Base-by-base conservation (phyloP, 2,113 vertebrate species). In the Porphyrio hochstetteri region DNA sequence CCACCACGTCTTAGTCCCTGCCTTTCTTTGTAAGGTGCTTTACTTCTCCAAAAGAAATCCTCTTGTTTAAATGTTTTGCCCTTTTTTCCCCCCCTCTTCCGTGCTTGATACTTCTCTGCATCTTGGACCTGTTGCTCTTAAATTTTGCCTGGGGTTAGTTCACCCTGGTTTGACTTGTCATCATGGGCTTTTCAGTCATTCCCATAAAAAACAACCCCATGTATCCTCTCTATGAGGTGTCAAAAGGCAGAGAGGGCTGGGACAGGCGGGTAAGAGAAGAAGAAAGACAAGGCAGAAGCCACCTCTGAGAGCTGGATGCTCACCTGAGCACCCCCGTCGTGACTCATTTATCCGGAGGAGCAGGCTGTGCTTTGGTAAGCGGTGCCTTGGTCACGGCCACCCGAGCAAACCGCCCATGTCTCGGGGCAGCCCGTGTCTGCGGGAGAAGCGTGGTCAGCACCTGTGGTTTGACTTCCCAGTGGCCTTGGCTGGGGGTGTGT, bases 341-440 rank as follows among this genome's bases (percentile, higher is more conserved):
- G 25, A 36, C 9, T 24, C 1, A 5, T 27, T 13, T 16, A 11
- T 12, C 3, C 4, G n/a, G 53, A 31, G 24, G 24, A 3, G 28
- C 60, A 33, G 28, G 24, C 16, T 4, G 40, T 7, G n/a, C 3
- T 36, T 69, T 33, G 69, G 36, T 1, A 3, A 36, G 11, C 0
- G 2, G 20, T 60, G 42, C 59, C 35, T 27, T 8, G 33, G 18
- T 33, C 44, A 4, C 1, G 0, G 36, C 6, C 25, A 11, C 28
- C 42, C 0, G 3, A 70, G 57, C 52, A 20, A 38, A 9, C 16
- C 31, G 40, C 40, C 23, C 11, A 5, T 8, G 27, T 17, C 40
- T 27, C 0, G 0, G 38, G 36, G 48, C 11, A 48, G 40, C 35
- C 50, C 0, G 0, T 4, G 21, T 11, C 7, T 9, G 36, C 17